Evolutionary conservation across 2,797 vertebrate species (phyloP), one percentile per base, ranked within the genome.

Genomic region (Eospalax fontanierii): DNA sequence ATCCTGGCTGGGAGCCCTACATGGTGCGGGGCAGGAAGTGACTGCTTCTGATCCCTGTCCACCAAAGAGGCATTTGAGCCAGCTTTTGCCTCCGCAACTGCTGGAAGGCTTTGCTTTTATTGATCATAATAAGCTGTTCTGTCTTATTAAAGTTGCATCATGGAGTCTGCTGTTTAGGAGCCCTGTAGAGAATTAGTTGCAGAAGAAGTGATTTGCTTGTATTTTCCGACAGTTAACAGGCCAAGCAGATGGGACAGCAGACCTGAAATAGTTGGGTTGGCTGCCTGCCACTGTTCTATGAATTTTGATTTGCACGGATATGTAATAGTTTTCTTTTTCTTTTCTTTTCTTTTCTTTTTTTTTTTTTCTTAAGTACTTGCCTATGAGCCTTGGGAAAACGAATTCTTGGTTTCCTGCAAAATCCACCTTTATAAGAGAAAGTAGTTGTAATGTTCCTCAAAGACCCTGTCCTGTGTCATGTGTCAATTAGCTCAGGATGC

Each of bases 221-320:
- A 98, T 98, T 98, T 98, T 98, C 97, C 97, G 89, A 97, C 97
- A 97, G 97, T 98, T 97, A 98, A 97, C 97, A 97, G 98, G 97
- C 97, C 97, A 98, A 98, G 95, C 98, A 98, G 98, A 99, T 98
- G 98, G 98, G 96, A 96, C 95, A 98, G 96, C 98, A 98, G 98
- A 98, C 98, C 98, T 98, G 97, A 96, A 98, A 97, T 98, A 97
- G 97, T 98, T 98, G 93, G 79, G 54, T 95, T 99, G 98, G 98
- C 98, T 97, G 96, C 28, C 96, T 98, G 98, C 98, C 98, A 98
- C 0, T 0, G 82, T 97, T 98, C 97, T 98, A 89, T 98, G 98
- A 98, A 98, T 98, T 98, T 97, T 98, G 97, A 98, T 98, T 98
- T 99, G 97, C 97, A 96, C 90, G 96, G 98, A 98, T 98, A 97